Conservation (phyloP, 2,113 vertebrate genomes). For the Python bivittatus region DNA sequence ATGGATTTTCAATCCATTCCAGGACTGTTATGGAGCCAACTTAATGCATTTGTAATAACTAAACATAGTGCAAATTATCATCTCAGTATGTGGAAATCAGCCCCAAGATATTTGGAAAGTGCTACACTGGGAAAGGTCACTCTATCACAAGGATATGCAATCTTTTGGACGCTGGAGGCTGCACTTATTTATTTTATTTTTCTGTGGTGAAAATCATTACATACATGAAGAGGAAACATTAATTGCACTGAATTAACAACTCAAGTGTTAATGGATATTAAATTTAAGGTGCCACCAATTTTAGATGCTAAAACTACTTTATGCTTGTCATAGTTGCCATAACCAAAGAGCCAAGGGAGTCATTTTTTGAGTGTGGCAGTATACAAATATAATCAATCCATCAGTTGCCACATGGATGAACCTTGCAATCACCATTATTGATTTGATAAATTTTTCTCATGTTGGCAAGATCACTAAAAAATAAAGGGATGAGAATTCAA, state of each 20-base stretch:
- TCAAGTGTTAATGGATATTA: not conserved
- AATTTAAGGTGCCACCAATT: not conserved
- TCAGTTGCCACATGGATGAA: not conserved
- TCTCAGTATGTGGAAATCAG: too few species aligned
- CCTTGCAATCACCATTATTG: not conserved
- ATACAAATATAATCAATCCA: not conserved
- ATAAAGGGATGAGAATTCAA: not conserved
- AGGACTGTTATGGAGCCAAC: not conserved
- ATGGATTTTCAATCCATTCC: not conserved
- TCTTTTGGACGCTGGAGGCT: not conserved
- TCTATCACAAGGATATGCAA: not conserved
- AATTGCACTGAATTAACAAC: not conserved
- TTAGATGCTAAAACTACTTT: not conserved
- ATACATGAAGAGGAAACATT: not conserved
- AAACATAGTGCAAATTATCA: not conserved
- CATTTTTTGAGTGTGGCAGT: not conserved
- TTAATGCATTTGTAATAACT: not conserved
- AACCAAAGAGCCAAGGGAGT: not conserved
- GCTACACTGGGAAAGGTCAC: not conserved
- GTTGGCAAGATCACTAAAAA: not conserved
- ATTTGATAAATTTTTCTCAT: not conserved
- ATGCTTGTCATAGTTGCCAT: not conserved
- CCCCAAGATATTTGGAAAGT: not conserved
- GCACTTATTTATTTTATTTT: not conserved
- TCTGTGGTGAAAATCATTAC: not conserved